Evolutionary conservation across 2,797 vertebrate species (phyloP).

Genomic region (Chaetophractus vellerosus): DNA sequence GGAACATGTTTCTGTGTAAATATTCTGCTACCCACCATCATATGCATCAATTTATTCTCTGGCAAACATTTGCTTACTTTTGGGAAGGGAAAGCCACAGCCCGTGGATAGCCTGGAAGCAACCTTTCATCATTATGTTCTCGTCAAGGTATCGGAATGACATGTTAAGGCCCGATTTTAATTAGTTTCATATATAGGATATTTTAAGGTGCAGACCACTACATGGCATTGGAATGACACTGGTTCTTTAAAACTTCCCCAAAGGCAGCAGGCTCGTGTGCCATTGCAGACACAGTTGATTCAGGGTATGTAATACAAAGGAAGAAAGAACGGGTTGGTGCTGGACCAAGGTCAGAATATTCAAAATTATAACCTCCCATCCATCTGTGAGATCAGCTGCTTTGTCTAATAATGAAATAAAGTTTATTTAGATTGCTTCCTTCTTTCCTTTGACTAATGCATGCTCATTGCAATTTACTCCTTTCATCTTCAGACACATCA

Average conservation of each 20-base stretch:
- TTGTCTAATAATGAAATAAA: not conserved
- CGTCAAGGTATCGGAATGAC: not conserved
- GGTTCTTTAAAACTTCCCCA: not conserved
- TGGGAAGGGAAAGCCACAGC: not conserved
- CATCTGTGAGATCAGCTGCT: not conserved
- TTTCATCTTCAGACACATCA: not conserved
- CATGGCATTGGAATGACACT: not conserved
- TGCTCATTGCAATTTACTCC: not conserved
- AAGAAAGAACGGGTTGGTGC: not conserved
- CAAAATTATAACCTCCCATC: rapidly evolving
- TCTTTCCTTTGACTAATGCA: not conserved
- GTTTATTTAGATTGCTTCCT: not conserved
- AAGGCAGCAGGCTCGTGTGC: not conserved
- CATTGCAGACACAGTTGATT: not conserved
- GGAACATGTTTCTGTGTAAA: not conserved
- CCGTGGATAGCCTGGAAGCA: not conserved
- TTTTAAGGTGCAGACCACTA: no score
- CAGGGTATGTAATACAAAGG: not conserved
- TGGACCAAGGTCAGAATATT: no score
- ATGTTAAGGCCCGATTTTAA: rapidly evolving
- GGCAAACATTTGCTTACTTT: not conserved
- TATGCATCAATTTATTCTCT: not conserved
- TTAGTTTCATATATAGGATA: not conserved
- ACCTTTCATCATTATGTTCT: not conserved
- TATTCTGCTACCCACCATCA: not conserved